These are phyloP conservation scores for Sarcophilus harrisii DNA, from an alignment of 2,797 vertebrate genomes.

Conservation along the genomic window DNA sequence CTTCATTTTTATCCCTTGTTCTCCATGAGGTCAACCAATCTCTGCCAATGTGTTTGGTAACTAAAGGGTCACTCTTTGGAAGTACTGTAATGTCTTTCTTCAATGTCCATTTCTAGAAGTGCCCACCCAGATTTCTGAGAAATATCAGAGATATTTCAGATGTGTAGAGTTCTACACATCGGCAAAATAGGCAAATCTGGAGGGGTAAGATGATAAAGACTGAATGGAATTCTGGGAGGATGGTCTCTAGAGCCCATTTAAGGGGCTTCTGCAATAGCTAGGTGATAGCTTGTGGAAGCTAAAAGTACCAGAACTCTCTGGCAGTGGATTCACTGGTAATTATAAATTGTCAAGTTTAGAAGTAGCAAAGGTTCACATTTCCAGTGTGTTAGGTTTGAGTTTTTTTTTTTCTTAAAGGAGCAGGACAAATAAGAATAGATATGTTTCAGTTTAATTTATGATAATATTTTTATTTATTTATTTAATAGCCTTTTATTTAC, in stretches of 20 bases:
- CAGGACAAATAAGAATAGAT: neutral
- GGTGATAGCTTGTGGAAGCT: neutral
- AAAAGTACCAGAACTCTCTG: neutral
- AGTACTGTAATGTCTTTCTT: neutral
- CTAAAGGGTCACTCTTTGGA: neutral
- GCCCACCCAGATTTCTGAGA: too few relatives aligned
- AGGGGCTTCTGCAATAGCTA: neutral
- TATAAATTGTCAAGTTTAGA: constrained; percentile 9
- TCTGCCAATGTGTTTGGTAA: neutral
- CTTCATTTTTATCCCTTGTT: neutral
- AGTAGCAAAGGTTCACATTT: neutral
- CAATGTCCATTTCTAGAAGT: neutral
- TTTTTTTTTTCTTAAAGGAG: neutral
- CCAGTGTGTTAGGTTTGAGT: neutral
- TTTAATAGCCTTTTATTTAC: too few relatives aligned
- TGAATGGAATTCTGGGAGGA: neutral
- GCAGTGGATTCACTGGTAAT: neutral
- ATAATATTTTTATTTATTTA: too few relatives aligned
- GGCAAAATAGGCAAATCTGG: too few relatives aligned
- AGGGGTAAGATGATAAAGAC: neutral
- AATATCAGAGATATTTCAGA: neutral
- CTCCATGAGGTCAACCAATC: neutral
- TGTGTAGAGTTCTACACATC: too few relatives aligned
- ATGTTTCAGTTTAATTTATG: neutral
- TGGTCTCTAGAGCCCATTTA: neutral